Evolutionary conservation across 2,888 invertebrate genomes (phyloP).

Genomic region (Sarcophaga variegata): DNA sequence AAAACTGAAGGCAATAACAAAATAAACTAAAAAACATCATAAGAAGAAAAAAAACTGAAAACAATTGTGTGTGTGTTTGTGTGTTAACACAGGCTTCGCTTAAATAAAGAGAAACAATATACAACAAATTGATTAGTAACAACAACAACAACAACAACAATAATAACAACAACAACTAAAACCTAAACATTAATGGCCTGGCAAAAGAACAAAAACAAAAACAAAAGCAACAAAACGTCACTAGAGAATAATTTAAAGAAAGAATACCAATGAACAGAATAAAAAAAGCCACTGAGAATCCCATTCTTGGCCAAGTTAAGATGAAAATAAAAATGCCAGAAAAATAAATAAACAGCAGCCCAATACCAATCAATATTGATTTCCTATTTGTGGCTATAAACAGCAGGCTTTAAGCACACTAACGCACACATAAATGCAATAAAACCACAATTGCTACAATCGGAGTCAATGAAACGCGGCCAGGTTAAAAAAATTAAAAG

Average conservation of each 20-base stretch:
- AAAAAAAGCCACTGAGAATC: slow-evolving; percentile 1
- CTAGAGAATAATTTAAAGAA: slow-evolving; percentile 45
- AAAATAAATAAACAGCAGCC: slow-evolving; percentile 48
- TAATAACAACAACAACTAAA: neutral
- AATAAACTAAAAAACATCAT: no score
- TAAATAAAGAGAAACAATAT: slow-evolving; percentile 27
- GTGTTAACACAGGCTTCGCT: neutral
- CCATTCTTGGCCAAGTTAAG: slow-evolving; percentile 28
- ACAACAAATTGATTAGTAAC: slow-evolving; percentile 70
- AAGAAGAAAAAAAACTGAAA: no score
- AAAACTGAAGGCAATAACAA: no score
- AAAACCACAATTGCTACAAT: slow-evolving; percentile 65
- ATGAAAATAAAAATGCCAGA: slow-evolving; percentile 38
- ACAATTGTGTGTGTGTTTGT: no score
- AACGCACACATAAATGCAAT: neutral
- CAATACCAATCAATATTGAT: slow-evolving; percentile 46
- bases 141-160: slow-evolving; percentile 28
- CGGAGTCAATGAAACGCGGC: slow-evolving; percentile 26
- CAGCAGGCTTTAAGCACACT: neutral
- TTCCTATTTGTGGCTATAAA: slow-evolving; percentile 19
- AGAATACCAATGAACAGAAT: neutral
- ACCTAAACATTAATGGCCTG: slow-evolving; percentile 45
- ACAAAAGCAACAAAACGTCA: slow-evolving; percentile 42
- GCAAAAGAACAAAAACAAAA: neutral
- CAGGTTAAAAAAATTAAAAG: neutral